Evolutionary conservation across 2,113 vertebrate genomes (phyloP), one percentile per base, ranked within the genome.

Genomic region (Mormyrus lacerda): DNA sequence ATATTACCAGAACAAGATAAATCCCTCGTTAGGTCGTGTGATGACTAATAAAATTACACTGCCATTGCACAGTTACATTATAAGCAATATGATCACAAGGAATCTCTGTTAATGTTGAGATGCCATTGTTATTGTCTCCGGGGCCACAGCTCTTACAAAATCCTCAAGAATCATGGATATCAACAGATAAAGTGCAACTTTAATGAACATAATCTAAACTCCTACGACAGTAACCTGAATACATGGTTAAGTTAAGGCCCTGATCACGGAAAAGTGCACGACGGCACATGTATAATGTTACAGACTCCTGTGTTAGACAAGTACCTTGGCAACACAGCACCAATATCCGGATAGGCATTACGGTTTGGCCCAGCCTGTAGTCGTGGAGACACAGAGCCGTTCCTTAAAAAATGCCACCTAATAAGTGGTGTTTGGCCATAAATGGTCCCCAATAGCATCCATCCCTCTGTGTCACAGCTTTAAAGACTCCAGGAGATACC

Each of bases 151-250:
- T 84, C 27, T 50, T 58, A 58, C 10, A 84, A 88, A 61, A 84
- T 42, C 11, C 88, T 69, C 55, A 44, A 90, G 91, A 96, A 96
- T 95, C 96, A 94, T 95, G 94, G 91, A 93, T 89, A 91, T 92
- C 89, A 89, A 92, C 91, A 91, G 85, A 95, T 96, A 96, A 96
- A 96, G 96, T 96, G 96, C 95, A 94, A 94, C 91, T 92, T 94
- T 90, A 89, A 93, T 94, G 21, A 91, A 89, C 92, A 92, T 73
- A 42, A 93, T 91, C 90, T 87, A 89, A 93, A 85, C 47, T 90
- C n/a, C 90, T 91, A 31, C 87, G 82, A 88, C 17, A 58, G 44
- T 31, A 76, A 47, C 27, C n/a, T 85, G 47, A 35, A 76, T 13
- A 84, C 9, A 31, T 87, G 21, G 4, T 11, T 11, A 87, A 44